Evolutionary conservation across 2,113 vertebrate species (phyloP).

Genomic region (Phyllostomus discolor): DNA sequence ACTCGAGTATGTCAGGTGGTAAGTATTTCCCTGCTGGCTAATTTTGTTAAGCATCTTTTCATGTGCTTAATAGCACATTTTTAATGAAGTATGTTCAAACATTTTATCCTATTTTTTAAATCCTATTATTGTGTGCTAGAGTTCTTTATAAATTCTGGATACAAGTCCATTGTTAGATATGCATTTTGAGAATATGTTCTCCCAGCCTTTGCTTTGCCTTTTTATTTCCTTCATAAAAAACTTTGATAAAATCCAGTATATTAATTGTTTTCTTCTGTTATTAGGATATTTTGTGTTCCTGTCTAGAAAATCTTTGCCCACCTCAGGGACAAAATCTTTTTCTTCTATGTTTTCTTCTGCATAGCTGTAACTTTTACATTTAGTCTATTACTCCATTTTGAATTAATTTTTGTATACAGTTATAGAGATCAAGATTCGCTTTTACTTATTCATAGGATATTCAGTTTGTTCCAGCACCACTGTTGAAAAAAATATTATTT

Average conservation of each 20-base stretch:
- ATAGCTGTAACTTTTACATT: not conserved
- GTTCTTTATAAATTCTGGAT: not conserved
- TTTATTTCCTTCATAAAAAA: not conserved
- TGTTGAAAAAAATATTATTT: not conserved
- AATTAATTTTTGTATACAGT: not conserved
- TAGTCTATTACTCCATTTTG: not conserved
- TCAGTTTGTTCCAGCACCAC: not conserved
- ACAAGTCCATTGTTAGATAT: not conserved
- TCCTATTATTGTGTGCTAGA: not conserved
- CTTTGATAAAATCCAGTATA: not conserved
- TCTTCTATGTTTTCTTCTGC: not conserved
- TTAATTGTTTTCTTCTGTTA: not conserved
- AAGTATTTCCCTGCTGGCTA: not conserved
- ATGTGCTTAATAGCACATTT: not conserved
- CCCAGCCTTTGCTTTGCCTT: not conserved
- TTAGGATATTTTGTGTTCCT: not conserved
- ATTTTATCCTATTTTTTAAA: not conserved
- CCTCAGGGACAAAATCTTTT: not conserved
- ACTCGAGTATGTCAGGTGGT: not conserved
- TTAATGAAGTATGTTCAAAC: not conserved
- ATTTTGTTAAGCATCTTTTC: not conserved
- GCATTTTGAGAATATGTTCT: not conserved
- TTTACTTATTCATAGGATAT: not conserved
- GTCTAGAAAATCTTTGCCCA: not conserved
- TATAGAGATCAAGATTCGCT: not conserved